These are phyloP conservation scores for Ditula angustiorana DNA, from an alignment of 2,888 invertebrate genomes.

Conservation along the genomic window DNA sequence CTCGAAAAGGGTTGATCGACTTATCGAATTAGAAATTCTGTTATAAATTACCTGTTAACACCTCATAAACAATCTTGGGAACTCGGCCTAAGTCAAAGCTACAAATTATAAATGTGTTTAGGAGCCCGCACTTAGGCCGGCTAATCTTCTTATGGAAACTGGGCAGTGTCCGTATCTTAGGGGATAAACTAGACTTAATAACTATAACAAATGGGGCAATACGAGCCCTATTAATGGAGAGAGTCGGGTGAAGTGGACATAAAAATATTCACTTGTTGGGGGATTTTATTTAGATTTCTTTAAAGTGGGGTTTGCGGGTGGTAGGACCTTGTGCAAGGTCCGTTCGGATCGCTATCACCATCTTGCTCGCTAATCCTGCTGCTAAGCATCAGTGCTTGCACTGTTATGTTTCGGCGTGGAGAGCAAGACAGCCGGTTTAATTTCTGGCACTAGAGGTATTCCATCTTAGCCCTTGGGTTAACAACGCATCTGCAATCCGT, in stretches of 20 bases:
- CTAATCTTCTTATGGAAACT: conserved; percentile 67
- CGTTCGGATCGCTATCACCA: no score
- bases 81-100: conserved; percentile 51
- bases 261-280: not conserved
- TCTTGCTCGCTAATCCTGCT: no score
- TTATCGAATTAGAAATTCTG: conserved; percentile 52
- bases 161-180: conserved; percentile 55
- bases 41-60: conserved; percentile 53
- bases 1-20: conserved; percentile 35
- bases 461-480: no score
- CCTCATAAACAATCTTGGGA: conserved; percentile 61
- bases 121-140: conserved; percentile 60
- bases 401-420: no score
- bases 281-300: no score
- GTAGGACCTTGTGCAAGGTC: no score
- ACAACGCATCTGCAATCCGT: no score
- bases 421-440: no score
- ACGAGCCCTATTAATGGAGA: conserved; percentile 25
- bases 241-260: not conserved
- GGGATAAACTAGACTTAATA: conserved; percentile 53
- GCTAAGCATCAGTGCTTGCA: no score
- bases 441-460: no score
- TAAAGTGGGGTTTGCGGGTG: no score
- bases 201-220: conserved; percentile 51
- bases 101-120: conserved; percentile 59